These are phyloP conservation scores for Buceros bicornis DNA, from an alignment of 2,797 vertebrate genomes.

Conservation along the genomic window DNA sequence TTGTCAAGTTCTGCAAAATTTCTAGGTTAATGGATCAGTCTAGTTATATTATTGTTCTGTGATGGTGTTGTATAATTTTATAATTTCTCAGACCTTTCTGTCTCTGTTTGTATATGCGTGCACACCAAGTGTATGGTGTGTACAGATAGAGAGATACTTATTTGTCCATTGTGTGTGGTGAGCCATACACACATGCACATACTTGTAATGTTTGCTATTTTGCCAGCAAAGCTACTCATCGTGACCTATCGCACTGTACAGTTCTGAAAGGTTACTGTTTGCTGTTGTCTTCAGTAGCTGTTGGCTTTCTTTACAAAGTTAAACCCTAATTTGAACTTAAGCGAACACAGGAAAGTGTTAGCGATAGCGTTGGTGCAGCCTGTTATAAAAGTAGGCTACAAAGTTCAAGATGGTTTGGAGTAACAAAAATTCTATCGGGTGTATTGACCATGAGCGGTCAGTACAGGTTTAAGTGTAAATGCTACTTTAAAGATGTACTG, in stretches of 20 bases:
- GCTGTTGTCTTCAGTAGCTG: neutral
- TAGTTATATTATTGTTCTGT: neutral
- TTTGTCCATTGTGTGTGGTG: neutral
- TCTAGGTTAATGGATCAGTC: neutral
- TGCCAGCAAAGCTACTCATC: neutral
- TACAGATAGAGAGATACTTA: neutral
- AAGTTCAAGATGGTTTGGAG: too few relatives aligned
- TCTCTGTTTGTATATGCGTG: neutral
- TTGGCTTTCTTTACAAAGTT: neutral
- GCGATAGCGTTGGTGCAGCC: neutral
- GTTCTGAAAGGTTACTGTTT: neutral
- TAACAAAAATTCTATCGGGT: too few relatives aligned
- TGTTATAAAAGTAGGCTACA: neutral
- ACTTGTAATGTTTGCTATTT: neutral
- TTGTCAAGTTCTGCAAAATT: slow-evolving; percentile 23
- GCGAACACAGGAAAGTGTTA: neutral
- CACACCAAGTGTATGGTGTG: neutral
- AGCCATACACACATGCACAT: neutral
- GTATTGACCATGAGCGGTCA: neutral
- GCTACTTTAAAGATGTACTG: neutral
- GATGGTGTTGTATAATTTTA: neutral
- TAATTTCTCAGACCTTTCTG: neutral
- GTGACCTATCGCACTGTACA: neutral
- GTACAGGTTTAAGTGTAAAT: neutral
- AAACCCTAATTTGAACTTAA: neutral